phyloP scores from a whole-genome alignment of 2,797 vertebrate species.

The Neomorphus geoffroyi region DNA sequence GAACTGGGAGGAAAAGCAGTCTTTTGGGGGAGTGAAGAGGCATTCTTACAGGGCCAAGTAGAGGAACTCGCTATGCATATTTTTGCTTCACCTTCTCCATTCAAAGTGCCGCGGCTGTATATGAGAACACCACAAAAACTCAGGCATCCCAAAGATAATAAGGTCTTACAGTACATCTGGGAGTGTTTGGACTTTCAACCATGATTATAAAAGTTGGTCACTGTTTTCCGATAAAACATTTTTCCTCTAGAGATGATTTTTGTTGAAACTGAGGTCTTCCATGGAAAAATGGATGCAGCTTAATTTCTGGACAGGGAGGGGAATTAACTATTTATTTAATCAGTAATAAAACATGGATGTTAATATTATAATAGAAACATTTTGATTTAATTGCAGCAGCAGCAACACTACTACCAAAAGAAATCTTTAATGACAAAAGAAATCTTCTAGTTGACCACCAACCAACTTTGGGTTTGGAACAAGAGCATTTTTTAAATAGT shows the following conservation, averaged over 20 bases:
- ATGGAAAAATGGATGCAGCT: not conserved
- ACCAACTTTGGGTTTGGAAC: constrained; percentile 31
- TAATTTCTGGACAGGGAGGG: not conserved
- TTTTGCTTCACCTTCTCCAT: not conserved
- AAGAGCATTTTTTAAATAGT: not conserved
- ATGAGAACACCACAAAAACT: not conserved
- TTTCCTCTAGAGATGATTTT: not conserved
- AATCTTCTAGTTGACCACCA: constrained; percentile 13
- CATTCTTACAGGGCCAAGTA: not conserved
- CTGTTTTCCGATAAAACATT: not conserved
- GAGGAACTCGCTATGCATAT: not conserved
- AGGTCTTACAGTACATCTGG: not conserved
- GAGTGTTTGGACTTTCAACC: not conserved
- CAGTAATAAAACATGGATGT: constrained; percentile 11
- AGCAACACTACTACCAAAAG: not conserved
- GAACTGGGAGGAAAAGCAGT: constrained; percentile 17
- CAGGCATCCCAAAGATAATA: not conserved
- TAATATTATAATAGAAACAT: constrained; percentile 1
- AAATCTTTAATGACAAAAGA: not conserved
- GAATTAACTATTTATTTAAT: constrained; percentile 15
- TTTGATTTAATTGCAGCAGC: not conserved
- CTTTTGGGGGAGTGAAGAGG: constrained; percentile 6
- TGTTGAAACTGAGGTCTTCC: not conserved
- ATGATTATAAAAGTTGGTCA: not conserved
- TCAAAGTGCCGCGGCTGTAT: not conserved